Evolutionary conservation across 1,140 invertebrate genomes (phyloP), one percentile per base, ranked within the genome.

Genomic region (Trachymyrmex septentrionalis): DNA sequence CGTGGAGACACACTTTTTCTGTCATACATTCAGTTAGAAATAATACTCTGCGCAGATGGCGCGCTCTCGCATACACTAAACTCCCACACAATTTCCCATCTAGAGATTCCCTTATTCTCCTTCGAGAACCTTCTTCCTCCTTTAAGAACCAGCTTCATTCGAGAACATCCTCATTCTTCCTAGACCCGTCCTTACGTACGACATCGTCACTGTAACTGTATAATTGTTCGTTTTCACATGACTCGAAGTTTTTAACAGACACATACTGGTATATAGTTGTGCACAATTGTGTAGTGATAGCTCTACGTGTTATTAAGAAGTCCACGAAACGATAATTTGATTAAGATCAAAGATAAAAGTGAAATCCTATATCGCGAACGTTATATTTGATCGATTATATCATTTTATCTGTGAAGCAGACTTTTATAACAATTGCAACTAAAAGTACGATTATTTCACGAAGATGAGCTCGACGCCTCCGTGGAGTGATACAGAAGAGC

Each of bases 361-460:
- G 34, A 44, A 82, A n/a, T 61, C 34, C 16, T n/a, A 71, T 3
- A 27, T 82, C 10, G 5, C n/a, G 21, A n/a, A 81, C 59, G 24
- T 44, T 16, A 2, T n/a, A 12, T 19, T 12, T 0, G 14, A 69
- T 38, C 16, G 34, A 44, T 19, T 30, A 57, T 2, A 19, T 12
- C 7, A 19, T 73, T 75, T 48, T 34, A 34, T n/a, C 27, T 3
- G 27, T 7, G 30, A 81, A n/a, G 10, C 10, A 73, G n/a, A 2
- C 44, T 24, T 3, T 1, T 53, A 4, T 34, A 53, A 14, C 2
- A 38, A 59, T 38, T 30, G 2, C 38, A 2, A 86, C 34, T 87
- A 85, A 66, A 98, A 98, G 98, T 96, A 97, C 55, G 97, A 97
- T 92, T 98, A 98, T 95, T 98, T 98, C 95, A 96, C 98, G 91